Percentiles rank a stretch among this genome's conserved stretches.
Conservation (phyloP, 1,140 invertebrate genomes). For the Cyrtorhinus lividipennis region DNA sequence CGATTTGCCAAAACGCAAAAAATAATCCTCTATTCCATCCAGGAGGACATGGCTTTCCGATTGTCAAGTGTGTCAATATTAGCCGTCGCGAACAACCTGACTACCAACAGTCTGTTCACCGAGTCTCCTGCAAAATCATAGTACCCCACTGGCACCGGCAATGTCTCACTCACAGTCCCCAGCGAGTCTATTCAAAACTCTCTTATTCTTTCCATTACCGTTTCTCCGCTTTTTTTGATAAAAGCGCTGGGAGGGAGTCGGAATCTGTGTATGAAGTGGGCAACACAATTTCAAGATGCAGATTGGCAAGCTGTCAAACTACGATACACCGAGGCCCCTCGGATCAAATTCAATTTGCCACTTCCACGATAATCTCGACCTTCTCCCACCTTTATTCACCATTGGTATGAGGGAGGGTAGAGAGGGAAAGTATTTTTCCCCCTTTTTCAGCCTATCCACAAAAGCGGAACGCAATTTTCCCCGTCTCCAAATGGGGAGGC, state of each 20-base stretch:
- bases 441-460: background rate
- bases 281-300: slow-evolving; percentile 5
- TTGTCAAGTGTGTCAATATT: too few species aligned
- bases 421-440: background rate
- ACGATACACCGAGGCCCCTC: background rate
- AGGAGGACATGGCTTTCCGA: too few species aligned
- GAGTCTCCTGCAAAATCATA: too few species aligned
- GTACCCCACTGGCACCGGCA: too few species aligned
- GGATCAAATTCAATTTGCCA: slow-evolving; percentile 9
- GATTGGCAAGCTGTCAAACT: slow-evolving; percentile 9
- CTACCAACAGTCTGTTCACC: too few species aligned
- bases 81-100: too few species aligned
- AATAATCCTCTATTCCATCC: too few species aligned
- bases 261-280: slow-evolving; percentile 6
- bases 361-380: slow-evolving; percentile 7
- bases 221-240: background rate
- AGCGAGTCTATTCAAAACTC: background rate
- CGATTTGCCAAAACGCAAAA: too few species aligned
- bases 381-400: background rate
- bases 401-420: background rate
- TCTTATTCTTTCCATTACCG: background rate
- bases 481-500: background rate
- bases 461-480: slow-evolving; percentile 8
- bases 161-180: too few species aligned
- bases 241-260: background rate